These are phyloP conservation scores for Astreopora myriophthalma DNA, from an alignment of 64 coral and sea anemone species.

Conservation along the genomic window DNA sequence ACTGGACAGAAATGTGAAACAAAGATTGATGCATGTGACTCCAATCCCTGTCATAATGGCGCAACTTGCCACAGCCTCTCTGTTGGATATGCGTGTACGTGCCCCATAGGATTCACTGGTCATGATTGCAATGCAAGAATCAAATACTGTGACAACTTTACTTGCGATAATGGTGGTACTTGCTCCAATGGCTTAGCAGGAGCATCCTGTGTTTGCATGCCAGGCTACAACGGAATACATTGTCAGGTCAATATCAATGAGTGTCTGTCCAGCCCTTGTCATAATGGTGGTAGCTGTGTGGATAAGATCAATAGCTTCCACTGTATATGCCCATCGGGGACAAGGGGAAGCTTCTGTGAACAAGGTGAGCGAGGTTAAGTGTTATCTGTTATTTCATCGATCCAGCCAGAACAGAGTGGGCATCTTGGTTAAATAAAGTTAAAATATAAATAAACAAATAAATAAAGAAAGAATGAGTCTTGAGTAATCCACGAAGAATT, in stretches of 20 bases:
- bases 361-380: conserved; percentile 50
- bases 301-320: conserved; percentile 83
- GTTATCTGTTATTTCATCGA: neutral
- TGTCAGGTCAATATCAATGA: conserved; percentile 81
- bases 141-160: conserved; percentile 71
- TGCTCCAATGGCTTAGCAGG: conserved; percentile 56
- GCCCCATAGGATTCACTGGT: conserved; percentile 69
- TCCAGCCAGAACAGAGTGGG: neutral
- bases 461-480: too few species aligned
- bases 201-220: conserved; percentile 67
- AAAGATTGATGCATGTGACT: conserved; percentile 79
- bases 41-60: conserved; percentile 75
- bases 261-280: conserved; percentile 78
- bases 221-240: conserved; percentile 61
- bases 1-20: conserved; percentile 84
- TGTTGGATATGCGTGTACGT: conserved; percentile 59
- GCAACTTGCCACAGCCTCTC: conserved; percentile 61
- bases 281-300: conserved; percentile 70
- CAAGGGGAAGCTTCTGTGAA: conserved; percentile 73
- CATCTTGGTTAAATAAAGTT: neutral
- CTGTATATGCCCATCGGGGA: conserved; percentile 74
- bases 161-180: conserved; percentile 83
- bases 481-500: too few species aligned
- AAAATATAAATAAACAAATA: too few species aligned
- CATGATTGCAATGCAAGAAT: conserved; percentile 55